phyloP scores from a whole-genome alignment of 2,113 vertebrate genomes.

The Chaenogobius annularis region DNA sequence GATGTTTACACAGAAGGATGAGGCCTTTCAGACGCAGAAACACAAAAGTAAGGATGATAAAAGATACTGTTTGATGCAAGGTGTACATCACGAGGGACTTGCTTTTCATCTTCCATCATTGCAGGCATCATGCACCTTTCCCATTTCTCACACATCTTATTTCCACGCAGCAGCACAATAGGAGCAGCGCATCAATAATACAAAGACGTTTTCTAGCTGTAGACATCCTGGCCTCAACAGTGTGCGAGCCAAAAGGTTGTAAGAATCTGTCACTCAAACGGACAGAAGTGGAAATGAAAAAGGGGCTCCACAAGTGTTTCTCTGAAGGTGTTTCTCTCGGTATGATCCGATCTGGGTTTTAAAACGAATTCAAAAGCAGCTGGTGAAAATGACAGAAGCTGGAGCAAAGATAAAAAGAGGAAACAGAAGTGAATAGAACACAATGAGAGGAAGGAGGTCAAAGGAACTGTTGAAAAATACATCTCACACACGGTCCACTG shows the following conservation, averaged over 20 bases:
- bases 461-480: conserved; percentile 5
- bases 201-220: conserved; percentile 38
- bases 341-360: not conserved
- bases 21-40: not conserved
- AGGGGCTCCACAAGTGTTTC: not conserved
- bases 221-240: conserved; percentile 50
- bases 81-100: not conserved
- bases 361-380: not conserved
- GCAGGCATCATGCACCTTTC: not conserved
- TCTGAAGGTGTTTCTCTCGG: not conserved
- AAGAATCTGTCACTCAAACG: conserved; percentile 32
- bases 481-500: not conserved
- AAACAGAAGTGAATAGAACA: conserved; percentile 23
- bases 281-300: conserved; percentile 21
- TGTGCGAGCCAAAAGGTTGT: conserved; percentile 21
- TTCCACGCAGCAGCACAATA: conserved; percentile 24
- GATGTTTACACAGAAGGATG: conserved; percentile 4
- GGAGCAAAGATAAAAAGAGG: not conserved
- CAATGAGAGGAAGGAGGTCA: conserved; percentile 9
- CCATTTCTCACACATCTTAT: not conserved
- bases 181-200: conserved; percentile 58
- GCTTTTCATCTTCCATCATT: conserved; percentile 8
- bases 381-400: not conserved
- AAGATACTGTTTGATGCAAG: conserved; percentile 26
- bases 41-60: conserved; percentile 9